Conservation (phyloP, 2,797 vertebrate genomes). For the Scolopax bukidnonensis region DNA sequence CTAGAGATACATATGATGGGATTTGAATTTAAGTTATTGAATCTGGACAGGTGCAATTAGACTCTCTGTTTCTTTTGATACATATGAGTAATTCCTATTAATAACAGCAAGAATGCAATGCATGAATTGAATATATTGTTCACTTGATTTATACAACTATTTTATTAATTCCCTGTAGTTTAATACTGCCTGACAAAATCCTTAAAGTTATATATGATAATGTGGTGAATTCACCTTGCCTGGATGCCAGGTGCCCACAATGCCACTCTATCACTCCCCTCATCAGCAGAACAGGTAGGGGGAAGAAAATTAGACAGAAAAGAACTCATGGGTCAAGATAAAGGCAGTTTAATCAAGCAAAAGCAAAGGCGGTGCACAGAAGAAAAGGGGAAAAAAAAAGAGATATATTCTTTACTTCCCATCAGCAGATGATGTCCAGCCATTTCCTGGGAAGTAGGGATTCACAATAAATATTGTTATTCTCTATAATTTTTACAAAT, state of each 20-base stretch:
- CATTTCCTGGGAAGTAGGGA: not conserved
- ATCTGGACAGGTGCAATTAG: fast-evolving
- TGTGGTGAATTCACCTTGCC: not conserved
- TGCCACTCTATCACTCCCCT: not conserved
- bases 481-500: not conserved
- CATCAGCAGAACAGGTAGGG: not conserved
- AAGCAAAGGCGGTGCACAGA: not conserved
- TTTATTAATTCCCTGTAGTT: not conserved
- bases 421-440: not conserved
- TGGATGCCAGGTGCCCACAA: not conserved
- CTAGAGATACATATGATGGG: not conserved
- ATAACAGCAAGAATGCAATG: not conserved
- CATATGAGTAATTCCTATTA: not conserved
- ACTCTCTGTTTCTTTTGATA: not conserved
- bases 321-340: not conserved
- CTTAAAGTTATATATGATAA: not conserved
- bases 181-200: not conserved
- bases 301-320: not conserved
- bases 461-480: not conserved
- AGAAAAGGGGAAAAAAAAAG: not conserved
- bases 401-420: not conserved
- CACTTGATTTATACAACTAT: not conserved
- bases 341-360: not conserved
- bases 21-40: not conserved
- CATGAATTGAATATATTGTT: not conserved